Evolutionary conservation across 2,113 vertebrate species (phyloP), one percentile per base, ranked within the genome.

Genomic region (Channa maculata): DNA sequence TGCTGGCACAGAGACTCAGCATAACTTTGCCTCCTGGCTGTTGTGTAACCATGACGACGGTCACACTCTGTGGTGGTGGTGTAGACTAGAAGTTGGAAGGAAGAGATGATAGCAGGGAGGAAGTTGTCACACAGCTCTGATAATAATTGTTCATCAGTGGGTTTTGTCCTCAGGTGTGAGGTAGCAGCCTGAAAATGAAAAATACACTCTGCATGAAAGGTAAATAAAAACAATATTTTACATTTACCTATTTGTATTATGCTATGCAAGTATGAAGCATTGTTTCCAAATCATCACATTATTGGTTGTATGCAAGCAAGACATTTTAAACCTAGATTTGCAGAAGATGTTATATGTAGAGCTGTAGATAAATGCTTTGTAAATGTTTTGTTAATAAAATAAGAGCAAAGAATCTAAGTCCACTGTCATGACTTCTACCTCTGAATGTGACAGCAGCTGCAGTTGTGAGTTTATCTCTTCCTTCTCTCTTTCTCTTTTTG

Each of bases 1-100:
- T 95, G 95, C 48, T 88, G 86, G 67, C 93, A 92, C 34, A 96
- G 92, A 4, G 87, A 85, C 34, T 89, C 58, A 0, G 83, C 67
- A 24, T 93, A 95, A 54, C 65, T 52, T 3, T 78, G 83, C 79
- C 90, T 91, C 75, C 86, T 83, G 46, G 89, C 86, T 5, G 89
- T 54, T 0, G 88, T 92, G 86, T 93, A 94, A 59, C 90, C 87
- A 24, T 88, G 78, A 13, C 80, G 85, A 38, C 5, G 59, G 55
- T 92, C 85, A 36, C 88, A 94, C 62, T 88, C 84, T 0, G 91
- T 91, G 36, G 86, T 80, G 8, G 71, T 90, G 58, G 88, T 89
- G 79, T 94, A 95, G 50, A 95, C 88, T 5, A 82, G 64, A 41
- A 94, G 90, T 54, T 75, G 65, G 33, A 73, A 73, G 62, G 91